Conservation (phyloP, 2,888 invertebrate genomes). For the Meloe dianella region DNA sequence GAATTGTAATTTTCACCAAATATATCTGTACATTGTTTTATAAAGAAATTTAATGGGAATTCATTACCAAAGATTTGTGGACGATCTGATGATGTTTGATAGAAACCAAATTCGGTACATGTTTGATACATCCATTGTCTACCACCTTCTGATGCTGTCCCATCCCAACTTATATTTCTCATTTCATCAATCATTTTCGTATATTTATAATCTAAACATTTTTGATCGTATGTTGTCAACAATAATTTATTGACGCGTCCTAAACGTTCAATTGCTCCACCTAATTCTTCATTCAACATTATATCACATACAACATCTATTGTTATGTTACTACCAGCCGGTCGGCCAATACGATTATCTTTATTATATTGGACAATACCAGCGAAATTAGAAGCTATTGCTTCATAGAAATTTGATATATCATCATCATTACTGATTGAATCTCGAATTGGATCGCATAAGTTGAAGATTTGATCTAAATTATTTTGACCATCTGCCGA, state of each 20-base stretch:
- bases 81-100: slow-evolving; percentile 80
- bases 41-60: slow-evolving; percentile 79
- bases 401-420: slow-evolving; percentile 80
- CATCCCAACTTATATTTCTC: slow-evolving; percentile 71
- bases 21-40: slow-evolving; percentile 82
- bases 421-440: slow-evolving; percentile 68
- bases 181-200: slow-evolving; percentile 74
- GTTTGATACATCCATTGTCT: slow-evolving; percentile 93
- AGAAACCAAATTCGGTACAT: slow-evolving; percentile 95
- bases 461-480: slow-evolving; percentile 76
- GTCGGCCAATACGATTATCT: slow-evolving; percentile 79
- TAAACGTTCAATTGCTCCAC: slow-evolving; percentile 71
- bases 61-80: slow-evolving; percentile 73
- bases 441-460: slow-evolving; percentile 75
- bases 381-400: slow-evolving; percentile 86
- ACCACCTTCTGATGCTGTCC: slow-evolving; percentile 70
- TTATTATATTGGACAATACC: slow-evolving; percentile 94
- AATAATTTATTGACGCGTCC: slow-evolving; percentile 76
- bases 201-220: slow-evolving; percentile 86
- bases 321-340: slow-evolving; percentile 70
- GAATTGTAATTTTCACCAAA: slow-evolving; percentile 77
- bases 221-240: slow-evolving; percentile 69
- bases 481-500: slow-evolving; percentile 67
- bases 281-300: slow-evolving; percentile 68
- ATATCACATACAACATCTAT: slow-evolving; percentile 82